A percentile compares a stretch with the other conserved stretches of the same genome.
Conservation (phyloP, 1,140 invertebrate species). For the Subanguina moxae region DNA sequence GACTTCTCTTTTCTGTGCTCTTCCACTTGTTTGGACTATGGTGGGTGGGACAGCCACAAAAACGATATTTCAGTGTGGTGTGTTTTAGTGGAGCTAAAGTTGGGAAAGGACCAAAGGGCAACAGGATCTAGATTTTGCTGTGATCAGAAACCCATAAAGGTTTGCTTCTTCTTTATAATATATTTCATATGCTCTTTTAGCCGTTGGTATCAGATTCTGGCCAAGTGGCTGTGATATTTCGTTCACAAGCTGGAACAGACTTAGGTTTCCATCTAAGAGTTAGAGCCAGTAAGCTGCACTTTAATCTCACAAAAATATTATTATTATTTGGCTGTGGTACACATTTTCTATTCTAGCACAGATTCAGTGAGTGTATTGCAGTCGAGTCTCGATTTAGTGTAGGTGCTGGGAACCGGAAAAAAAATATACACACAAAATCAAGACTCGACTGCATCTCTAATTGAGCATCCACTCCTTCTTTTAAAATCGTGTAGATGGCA, state of each 20-base stretch:
- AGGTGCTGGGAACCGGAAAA: no score
- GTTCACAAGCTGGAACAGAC: conserved; percentile 39
- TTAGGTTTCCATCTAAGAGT: conserved; percentile 49
- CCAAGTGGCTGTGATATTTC: conserved; percentile 49
- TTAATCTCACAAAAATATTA: neutral
- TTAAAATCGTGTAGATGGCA: neutral
- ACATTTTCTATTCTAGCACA: neutral
- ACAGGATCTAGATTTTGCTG: conserved; percentile 55
- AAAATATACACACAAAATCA: neutral
- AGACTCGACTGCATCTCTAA: neutral
- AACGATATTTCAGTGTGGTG: neutral
- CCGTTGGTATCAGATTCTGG: conserved; percentile 48
- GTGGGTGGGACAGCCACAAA: neutral
- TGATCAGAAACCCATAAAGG: conserved; percentile 5
- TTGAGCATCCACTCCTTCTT: neutral
- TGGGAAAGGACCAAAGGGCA: conserved; percentile 45
- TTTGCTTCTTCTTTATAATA: neutral
- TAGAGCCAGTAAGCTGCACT: conserved; percentile 45
- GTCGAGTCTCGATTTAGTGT: no score
- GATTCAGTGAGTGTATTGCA: neutral
- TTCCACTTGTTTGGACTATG: conserved; percentile 50
- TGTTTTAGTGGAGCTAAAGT: conserved; percentile 48
- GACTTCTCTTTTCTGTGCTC: conserved; percentile 54
- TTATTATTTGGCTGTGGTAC: neutral
- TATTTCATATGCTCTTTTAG: conserved; percentile 32